phyloP scores from a whole-genome alignment of 1,140 invertebrate genomes.

The Pentalonia nigronervosa region DNA sequence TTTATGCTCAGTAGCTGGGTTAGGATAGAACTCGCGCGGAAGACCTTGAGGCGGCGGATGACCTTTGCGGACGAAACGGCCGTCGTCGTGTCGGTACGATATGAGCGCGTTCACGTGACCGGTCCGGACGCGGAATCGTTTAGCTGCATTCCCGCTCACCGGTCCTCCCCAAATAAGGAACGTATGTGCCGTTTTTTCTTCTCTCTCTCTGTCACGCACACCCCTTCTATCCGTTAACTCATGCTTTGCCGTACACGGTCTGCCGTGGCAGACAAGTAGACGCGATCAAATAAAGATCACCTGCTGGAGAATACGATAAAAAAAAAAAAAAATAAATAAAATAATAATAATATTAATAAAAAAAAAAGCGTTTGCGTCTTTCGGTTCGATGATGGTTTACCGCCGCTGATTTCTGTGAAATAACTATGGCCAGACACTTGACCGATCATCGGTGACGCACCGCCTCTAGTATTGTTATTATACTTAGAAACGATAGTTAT shows the following conservation, averaged over 20 bases:
- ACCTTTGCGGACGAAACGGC: slow-evolving; percentile 39
- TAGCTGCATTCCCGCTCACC: slow-evolving; percentile 41
- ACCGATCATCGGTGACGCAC: neutral
- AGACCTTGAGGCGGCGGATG: slow-evolving; percentile 41
- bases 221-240: neutral
- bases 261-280: slow-evolving; percentile 35
- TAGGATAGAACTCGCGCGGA: neutral
- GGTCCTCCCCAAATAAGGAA: slow-evolving; percentile 51
- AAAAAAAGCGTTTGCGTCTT: neutral
- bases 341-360: neutral
- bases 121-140: slow-evolving; percentile 41
- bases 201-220: neutral
- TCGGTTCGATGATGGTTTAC: neutral
- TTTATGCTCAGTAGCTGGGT: no score
- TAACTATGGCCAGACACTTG: neutral
- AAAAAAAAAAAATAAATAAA: neutral
- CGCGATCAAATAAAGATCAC: slow-evolving; percentile 30
- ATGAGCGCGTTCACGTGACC: slow-evolving; percentile 21
- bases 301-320: neutral
- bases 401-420: neutral
- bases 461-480: neutral
- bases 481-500: slow-evolving; percentile 18
- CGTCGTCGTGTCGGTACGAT: neutral
- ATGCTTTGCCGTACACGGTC: neutral
- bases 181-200: neutral